Evolutionary conservation across 2,888 invertebrate species (phyloP).

Genomic region (Epiblema foenella): DNA sequence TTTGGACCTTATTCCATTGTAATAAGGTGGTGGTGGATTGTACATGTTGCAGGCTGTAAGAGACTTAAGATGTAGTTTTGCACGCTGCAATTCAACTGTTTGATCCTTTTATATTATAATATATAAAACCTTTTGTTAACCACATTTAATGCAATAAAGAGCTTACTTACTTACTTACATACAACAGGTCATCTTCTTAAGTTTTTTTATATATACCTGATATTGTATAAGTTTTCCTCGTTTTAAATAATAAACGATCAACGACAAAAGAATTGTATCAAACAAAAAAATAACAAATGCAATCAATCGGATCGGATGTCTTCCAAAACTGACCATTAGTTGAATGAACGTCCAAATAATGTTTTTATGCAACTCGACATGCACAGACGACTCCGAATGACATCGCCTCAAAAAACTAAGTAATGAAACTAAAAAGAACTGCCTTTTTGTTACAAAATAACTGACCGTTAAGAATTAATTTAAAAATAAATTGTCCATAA

Average conservation of each 20-base stretch:
- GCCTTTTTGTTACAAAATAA: conserved; percentile 30
- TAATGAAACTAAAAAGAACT: conserved; percentile 23
- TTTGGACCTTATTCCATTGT: too few relatives aligned
- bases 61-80: too few relatives aligned
- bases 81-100: too few relatives aligned
- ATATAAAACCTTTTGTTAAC: too few relatives aligned
- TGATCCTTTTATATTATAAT: too few relatives aligned
- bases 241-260: not conserved
- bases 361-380: conserved; percentile 33
- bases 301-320: conserved; percentile 1
- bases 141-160: too few relatives aligned
- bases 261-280: not conserved
- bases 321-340: not conserved
- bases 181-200: too few relatives aligned
- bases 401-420: conserved; percentile 12
- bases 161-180: too few relatives aligned
- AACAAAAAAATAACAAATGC: not conserved
- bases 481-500: conserved; percentile 11
- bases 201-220: too few relatives aligned
- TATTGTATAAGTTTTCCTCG: not conserved
- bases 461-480: conserved; percentile 29
- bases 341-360: not conserved
- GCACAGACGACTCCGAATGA: conserved; percentile 35
- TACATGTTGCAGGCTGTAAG: too few relatives aligned
- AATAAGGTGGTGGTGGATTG: too few relatives aligned